phyloP scores from a whole-genome alignment of 2,797 vertebrate species.

The Halcyon smyrnensis region DNA sequence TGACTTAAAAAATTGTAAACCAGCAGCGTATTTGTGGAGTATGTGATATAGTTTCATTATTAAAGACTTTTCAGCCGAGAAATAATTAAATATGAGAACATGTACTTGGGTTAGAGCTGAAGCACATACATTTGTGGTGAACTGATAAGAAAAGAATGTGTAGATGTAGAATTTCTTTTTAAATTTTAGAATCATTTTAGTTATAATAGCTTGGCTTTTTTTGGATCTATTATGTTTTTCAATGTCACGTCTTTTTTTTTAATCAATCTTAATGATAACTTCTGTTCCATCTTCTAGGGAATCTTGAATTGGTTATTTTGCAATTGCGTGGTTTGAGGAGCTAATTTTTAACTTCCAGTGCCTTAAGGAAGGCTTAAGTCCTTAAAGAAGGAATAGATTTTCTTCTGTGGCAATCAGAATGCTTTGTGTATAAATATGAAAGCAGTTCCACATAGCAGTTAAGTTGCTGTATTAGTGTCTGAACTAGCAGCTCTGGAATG shows the following conservation, averaged over 20 bases:
- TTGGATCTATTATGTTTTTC: not conserved
- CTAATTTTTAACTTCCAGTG: not conserved
- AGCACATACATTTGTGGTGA: not conserved
- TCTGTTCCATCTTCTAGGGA: not conserved
- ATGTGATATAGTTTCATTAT: not conserved
- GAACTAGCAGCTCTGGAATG: conserved; percentile 26
- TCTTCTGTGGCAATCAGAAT: not conserved
- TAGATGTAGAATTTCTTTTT: not conserved
- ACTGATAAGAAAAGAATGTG: not conserved
- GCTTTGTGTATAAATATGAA: conserved; percentile 19
- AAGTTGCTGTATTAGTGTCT: conserved; percentile 15
- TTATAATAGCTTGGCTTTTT: not conserved
- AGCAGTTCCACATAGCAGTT: conserved; percentile 31
- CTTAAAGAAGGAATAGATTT: not conserved
- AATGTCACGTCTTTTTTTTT: not conserved
- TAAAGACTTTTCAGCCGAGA: not conserved
- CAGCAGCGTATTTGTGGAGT: not conserved
- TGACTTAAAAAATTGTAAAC: not conserved
- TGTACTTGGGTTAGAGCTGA: not conserved
- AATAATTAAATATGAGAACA: not conserved
- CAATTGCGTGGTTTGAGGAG: not conserved
- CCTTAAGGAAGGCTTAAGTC: not conserved
- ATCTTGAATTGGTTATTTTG: not conserved
- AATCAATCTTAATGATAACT: not conserved
- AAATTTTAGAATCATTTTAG: not conserved